These are phyloP conservation scores for Cerastis leucographa DNA, from an alignment of 2,888 invertebrate genomes.

Conservation along the genomic window DNA sequence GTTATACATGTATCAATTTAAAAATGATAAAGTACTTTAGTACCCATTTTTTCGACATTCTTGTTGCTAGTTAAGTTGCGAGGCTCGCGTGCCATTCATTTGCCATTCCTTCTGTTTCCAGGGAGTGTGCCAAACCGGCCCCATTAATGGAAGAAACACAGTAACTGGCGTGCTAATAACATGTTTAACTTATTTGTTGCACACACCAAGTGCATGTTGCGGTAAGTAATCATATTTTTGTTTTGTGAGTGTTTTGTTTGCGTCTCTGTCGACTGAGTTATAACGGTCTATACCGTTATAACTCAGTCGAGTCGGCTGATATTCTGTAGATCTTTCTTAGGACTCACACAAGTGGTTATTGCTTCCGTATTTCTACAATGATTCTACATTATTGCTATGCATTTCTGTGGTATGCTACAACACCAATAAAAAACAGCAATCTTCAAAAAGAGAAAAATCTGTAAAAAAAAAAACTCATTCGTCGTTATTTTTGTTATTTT, in stretches of 20 bases:
- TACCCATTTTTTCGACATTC: constrained; percentile 3
- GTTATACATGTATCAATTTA: constrained; percentile 15
- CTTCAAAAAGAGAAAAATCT: too few species aligned
- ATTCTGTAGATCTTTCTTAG: neutral
- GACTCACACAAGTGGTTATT: neutral
- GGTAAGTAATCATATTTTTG: constrained; percentile 13
- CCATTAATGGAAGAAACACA: constrained; percentile 60
- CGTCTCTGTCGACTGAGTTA: too few species aligned
- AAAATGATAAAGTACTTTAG: constrained; percentile 1
- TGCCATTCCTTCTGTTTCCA: constrained; percentile 50
- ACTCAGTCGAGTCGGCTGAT: neutral
- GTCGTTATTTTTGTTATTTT: too few species aligned
- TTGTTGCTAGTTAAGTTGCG: constrained; percentile 15
- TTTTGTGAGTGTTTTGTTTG: constrained; percentile 4
- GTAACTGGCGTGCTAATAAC: constrained; percentile 63
- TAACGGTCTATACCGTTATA: too few species aligned
- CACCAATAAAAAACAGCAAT: too few species aligned
- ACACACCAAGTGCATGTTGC: constrained; percentile 33
- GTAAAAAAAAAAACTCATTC: too few species aligned
- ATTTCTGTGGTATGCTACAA: neutral
- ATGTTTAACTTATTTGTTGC: constrained; percentile 57
- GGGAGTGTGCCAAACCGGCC: constrained; percentile 63
- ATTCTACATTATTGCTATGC: neutral
- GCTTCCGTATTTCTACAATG: neutral
- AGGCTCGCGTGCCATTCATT: constrained; percentile 58